Evolutionary conservation across 2,888 invertebrate genomes (phyloP).

Genomic region (Bhutanitis thaidina): DNA sequence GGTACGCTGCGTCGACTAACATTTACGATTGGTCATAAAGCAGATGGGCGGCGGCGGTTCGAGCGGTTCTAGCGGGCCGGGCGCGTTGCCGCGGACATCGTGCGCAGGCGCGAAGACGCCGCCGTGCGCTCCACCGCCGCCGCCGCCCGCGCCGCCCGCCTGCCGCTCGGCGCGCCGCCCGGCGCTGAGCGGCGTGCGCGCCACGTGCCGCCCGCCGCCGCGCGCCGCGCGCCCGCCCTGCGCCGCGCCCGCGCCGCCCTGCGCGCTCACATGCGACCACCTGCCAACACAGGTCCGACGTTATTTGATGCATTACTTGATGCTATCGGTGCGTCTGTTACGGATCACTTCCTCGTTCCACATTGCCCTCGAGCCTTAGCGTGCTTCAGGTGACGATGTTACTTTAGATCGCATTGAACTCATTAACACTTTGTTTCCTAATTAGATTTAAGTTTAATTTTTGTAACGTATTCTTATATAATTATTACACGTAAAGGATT

Average conservation of each 20-base stretch:
- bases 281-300: background rate
- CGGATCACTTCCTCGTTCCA: no score
- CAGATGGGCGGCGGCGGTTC: background rate
- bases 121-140: background rate
- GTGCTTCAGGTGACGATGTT: no score
- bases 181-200: slow-evolving; percentile 24
- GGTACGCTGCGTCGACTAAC: no score
- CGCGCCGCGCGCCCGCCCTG: slow-evolving; percentile 19
- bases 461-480: no score
- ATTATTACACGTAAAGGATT: no score
- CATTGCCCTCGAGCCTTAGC: no score
- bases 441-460: no score
- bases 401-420: no score
- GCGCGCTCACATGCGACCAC: slow-evolving; percentile 10
- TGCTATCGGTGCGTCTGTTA: no score
- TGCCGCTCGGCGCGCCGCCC: slow-evolving; percentile 21
- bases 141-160: slow-evolving; percentile 2
- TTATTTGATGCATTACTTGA: no score
- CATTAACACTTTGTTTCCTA: no score
- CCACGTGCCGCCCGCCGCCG: slow-evolving; percentile 19
- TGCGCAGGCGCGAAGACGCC: slow-evolving; percentile 8
- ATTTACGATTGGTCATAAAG: background rate
- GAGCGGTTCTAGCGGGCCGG: background rate
- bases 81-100: background rate
- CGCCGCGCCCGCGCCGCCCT: slow-evolving; percentile 14